phyloP scores from a whole-genome alignment of 1,140 invertebrate genomes.

The Drosophila prosaltans region DNA sequence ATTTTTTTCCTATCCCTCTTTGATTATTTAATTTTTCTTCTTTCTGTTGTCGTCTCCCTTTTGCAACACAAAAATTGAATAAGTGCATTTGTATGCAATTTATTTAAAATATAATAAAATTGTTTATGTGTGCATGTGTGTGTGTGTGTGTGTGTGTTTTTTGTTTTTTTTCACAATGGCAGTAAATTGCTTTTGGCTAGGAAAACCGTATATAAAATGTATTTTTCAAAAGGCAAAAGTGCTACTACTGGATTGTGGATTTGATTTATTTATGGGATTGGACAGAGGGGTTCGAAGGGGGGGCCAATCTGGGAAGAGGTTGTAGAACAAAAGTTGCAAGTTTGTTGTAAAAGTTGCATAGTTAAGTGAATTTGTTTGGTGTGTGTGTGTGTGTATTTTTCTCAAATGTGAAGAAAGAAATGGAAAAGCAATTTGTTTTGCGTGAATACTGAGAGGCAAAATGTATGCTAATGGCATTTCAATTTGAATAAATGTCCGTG shows the following conservation, averaged over 20 bases:
- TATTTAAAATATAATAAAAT: constrained; percentile 60
- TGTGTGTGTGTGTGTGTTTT: constrained; percentile 10
- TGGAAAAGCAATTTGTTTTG: constrained; percentile 14
- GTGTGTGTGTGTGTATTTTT: neutral
- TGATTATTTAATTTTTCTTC: constrained; percentile 31
- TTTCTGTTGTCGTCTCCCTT: neutral
- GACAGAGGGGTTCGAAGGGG: constrained; percentile 5
- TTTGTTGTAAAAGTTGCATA: constrained; percentile 23
- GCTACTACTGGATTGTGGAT: constrained; percentile 33
- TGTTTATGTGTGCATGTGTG: constrained; percentile 1
- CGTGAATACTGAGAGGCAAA: constrained; percentile 6
- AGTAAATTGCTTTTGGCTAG: constrained; percentile 52
- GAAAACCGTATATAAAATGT: constrained; percentile 17
- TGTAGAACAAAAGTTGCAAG: constrained; percentile 15
- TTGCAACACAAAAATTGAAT: constrained; percentile 53
- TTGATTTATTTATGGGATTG: constrained; percentile 52
- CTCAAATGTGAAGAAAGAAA: constrained; percentile 4
- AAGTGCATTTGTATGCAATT: constrained; percentile 74
- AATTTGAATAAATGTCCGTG: constrained; percentile 7
- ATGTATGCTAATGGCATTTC: constrained; percentile 12
- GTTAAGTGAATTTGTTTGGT: constrained; percentile 26
- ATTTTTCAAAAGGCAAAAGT: constrained; percentile 49
- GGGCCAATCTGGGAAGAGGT: neutral
- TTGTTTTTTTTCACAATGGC: constrained; percentile 43
- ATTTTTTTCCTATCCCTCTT: constrained; percentile 43